Conservation (phyloP, 2,113 vertebrate genomes). For the Osmerus eperlanus region DNA sequence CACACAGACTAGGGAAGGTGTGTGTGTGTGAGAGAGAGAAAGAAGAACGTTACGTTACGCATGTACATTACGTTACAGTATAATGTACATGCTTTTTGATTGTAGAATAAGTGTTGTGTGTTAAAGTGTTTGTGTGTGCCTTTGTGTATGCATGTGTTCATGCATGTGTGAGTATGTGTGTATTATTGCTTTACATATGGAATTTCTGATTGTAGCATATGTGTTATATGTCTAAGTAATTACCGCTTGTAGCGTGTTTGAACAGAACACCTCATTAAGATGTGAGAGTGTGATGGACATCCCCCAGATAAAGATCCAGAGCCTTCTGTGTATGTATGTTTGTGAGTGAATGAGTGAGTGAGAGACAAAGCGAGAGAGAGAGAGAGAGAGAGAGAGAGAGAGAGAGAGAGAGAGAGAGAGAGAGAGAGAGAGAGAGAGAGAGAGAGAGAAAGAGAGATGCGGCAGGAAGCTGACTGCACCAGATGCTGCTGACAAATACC, state of each 20-base stretch:
- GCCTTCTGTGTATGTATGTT: background rate
- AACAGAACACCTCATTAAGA: background rate
- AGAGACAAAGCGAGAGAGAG: background rate
- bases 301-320: background rate
- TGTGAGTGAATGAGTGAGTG: background rate
- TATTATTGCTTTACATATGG: background rate
- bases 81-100: conserved; percentile 1
- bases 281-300: background rate
- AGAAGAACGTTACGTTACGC: background rate
- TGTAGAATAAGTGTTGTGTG: conserved; percentile 5
- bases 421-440: too few species aligned
- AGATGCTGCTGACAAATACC: conserved; percentile 10
- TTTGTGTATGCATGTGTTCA: background rate
- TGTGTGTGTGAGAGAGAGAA: conserved; percentile 2
- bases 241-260: too few species aligned
- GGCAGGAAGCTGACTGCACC: background rate
- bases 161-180: background rate
- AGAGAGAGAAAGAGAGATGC: too few species aligned
- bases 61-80: too few species aligned
- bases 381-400: too few species aligned
- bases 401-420: too few species aligned
- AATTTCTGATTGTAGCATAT: too few species aligned
- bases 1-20: too few species aligned
- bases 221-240: too few species aligned
- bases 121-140: background rate